These are phyloP conservation scores for Listronotus oregonensis DNA, from an alignment of 1,140 invertebrate species.

Conservation along the genomic window DNA sequence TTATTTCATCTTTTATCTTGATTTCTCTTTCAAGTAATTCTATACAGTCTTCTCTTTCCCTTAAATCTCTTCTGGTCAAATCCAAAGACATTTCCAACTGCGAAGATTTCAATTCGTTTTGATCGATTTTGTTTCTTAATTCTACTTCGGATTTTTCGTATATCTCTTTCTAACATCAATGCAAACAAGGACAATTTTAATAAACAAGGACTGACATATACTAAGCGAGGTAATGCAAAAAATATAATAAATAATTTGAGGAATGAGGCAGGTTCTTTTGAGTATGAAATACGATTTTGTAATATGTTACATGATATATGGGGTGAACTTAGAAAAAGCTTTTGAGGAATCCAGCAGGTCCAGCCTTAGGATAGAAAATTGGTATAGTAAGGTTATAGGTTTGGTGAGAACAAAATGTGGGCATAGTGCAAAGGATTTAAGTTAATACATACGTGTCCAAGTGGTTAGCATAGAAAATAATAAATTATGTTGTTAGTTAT, in stretches of 20 bases:
- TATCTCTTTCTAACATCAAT: conserved; percentile 37
- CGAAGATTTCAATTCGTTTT: neutral
- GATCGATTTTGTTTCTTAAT: conserved; percentile 16
- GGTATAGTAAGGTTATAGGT: neutral
- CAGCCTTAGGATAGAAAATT: conserved; percentile 62
- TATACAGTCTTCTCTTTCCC: conserved; percentile 26
- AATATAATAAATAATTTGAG: conserved; percentile 24
- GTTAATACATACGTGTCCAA: conserved; percentile 37
- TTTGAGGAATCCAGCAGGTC: conserved; percentile 85
- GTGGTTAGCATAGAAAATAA: conserved; percentile 20
- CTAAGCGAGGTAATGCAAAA: conserved; percentile 16
- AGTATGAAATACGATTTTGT: conserved; percentile 14
- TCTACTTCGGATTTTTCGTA: conserved; percentile 21
- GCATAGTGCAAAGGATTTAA: neutral
- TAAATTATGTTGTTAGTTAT: conserved; percentile 21
- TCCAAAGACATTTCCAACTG: conserved; percentile 4
- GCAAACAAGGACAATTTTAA: conserved; percentile 30
- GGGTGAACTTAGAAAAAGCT: conserved; percentile 78
- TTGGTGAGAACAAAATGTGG: conserved; percentile 6
- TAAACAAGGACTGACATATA: conserved; percentile 4
- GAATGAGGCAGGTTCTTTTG: conserved; percentile 49
- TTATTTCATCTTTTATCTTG: conserved; percentile 35
- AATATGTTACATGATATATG: conserved; percentile 27
- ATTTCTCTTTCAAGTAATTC: conserved; percentile 31
- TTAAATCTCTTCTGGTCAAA: conserved; percentile 1